phyloP scores from a whole-genome alignment of 2,888 invertebrate species.

The Agriopis aurantiaria region DNA sequence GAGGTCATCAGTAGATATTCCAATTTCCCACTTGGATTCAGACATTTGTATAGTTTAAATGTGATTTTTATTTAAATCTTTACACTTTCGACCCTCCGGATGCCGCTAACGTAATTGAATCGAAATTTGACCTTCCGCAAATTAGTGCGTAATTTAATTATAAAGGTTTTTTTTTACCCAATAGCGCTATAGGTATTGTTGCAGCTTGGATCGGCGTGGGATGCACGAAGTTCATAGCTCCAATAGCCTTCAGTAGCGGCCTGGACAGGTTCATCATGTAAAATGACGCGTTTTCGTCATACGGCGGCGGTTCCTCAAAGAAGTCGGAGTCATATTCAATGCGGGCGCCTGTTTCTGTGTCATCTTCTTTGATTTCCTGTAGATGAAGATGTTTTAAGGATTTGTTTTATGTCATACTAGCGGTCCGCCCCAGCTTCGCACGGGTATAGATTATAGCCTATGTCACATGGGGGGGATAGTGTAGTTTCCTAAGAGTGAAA shows the following conservation, averaged over 20 bases:
- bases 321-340: constrained; percentile 79
- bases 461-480: too few species aligned
- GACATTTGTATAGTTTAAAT: too few species aligned
- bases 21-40: too few species aligned
- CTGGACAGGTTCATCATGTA: constrained; percentile 98
- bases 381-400: not conserved
- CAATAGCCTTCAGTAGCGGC: constrained; percentile 96
- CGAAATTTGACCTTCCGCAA: too few species aligned
- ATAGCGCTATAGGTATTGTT: constrained; percentile 96
- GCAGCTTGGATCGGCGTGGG: constrained; percentile 99
- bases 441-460: too few species aligned
- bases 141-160: too few species aligned
- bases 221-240: constrained; percentile 94
- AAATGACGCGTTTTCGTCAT: constrained; percentile 90
- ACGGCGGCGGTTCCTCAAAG: constrained; percentile 89
- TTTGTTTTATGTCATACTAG: not conserved
- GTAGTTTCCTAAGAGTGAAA: too few species aligned
- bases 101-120: too few species aligned
- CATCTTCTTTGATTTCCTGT: constrained; percentile 81
- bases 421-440: not conserved
- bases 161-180: constrained; percentile 76
- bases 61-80: too few species aligned
- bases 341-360: constrained; percentile 68
- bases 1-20: too few species aligned
- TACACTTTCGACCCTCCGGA: too few species aligned